Conservation (phyloP, 2,797 vertebrate genomes). For the Heteromormyrus szaboi region DNA sequence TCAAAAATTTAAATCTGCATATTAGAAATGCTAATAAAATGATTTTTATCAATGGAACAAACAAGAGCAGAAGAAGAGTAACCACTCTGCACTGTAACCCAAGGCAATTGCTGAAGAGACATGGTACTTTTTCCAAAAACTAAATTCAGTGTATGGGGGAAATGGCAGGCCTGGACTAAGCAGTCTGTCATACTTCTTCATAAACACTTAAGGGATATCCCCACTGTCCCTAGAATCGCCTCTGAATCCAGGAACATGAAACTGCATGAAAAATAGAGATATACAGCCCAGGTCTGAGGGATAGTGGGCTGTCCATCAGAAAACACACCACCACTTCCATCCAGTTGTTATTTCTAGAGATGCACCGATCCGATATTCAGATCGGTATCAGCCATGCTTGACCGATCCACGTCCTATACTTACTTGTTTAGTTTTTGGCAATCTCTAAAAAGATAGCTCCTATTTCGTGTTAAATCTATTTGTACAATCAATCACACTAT, state of each 20-base stretch:
- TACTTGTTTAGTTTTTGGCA: too few species aligned
- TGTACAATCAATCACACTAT: too few species aligned
- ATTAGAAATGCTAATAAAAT: constrained; percentile 3
- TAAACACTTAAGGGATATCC: background rate
- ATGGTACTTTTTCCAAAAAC: background rate
- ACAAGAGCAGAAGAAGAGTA: background rate
- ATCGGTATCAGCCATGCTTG: too few species aligned
- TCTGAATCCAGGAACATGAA: background rate
- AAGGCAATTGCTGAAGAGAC: background rate
- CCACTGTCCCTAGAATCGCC: background rate
- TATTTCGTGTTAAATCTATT: too few species aligned
- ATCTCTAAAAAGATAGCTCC: too few species aligned
- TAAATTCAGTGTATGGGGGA: background rate
- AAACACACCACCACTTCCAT: background rate
- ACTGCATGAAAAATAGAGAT: background rate
- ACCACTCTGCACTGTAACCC: background rate
- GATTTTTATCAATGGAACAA: background rate
- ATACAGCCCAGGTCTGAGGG: background rate
- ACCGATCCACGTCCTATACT: too few species aligned
- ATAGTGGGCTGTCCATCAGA: background rate
- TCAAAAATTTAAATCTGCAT: background rate
- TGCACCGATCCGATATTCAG: too few species aligned
- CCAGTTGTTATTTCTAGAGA: background rate
- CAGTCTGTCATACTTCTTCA: background rate
- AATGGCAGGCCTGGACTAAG: background rate